phyloP scores from a whole-genome alignment of 2,113 vertebrate genomes.

The Castor canadensis region DNA sequence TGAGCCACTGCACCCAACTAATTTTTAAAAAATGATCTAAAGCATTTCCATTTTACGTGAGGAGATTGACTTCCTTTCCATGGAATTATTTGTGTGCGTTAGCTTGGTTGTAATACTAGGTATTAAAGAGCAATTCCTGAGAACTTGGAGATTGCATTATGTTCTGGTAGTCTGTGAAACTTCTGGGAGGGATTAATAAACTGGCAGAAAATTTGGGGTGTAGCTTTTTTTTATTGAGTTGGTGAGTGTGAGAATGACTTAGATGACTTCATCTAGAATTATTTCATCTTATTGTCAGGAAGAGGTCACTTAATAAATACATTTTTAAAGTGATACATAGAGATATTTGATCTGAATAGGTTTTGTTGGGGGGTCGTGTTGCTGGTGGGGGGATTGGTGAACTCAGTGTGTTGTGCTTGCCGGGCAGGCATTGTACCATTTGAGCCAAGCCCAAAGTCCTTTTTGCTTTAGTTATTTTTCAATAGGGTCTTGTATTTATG shows the following conservation, averaged over 20 bases:
- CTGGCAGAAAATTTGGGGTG: slow-evolving; percentile 35
- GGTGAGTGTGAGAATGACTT: slow-evolving; percentile 32
- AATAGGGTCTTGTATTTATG: too few relatives aligned
- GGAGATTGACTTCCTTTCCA: neutral
- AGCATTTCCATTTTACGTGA: neutral
- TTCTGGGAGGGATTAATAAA: neutral
- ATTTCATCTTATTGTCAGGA: neutral
- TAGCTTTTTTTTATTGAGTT: neutral
- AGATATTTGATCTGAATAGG: neutral
- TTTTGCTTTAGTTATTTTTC: too few relatives aligned
- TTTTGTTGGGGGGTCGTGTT: too few relatives aligned
- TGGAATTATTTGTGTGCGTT: neutral
- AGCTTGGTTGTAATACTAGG: neutral
- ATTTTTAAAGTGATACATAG: neutral
- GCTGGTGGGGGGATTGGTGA: too few relatives aligned
- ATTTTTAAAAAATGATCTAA: neutral
- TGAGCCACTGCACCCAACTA: too few relatives aligned
- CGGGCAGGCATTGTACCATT: too few relatives aligned
- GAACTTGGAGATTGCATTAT: neutral
- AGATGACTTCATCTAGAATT: neutral
- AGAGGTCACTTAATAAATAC: neutral
- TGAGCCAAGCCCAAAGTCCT: too few relatives aligned
- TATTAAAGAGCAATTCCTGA: neutral
- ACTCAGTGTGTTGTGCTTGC: too few relatives aligned
- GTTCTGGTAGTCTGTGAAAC: neutral